Conservation (phyloP, 1,140 invertebrate genomes). For the Tetraneura akinire region DNA sequence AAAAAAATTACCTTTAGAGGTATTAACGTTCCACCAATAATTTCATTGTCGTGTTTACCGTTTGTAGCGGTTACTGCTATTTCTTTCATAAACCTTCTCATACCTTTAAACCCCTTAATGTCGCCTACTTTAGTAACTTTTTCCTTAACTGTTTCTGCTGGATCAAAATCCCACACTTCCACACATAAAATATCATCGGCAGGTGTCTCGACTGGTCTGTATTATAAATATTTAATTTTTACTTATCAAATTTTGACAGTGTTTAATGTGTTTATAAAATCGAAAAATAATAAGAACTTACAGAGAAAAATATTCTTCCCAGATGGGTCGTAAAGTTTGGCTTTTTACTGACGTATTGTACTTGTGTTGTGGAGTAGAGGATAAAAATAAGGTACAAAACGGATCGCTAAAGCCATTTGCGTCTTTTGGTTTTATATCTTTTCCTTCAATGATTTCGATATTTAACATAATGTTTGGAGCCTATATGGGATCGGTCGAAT, state of each 20-base stretch:
- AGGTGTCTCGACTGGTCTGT: constrained; percentile 60
- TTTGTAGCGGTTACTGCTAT: constrained; percentile 92
- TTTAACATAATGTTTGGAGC: constrained; percentile 91
- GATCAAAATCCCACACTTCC: constrained; percentile 81
- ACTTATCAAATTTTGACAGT: background rate
- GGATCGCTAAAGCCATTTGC: constrained; percentile 96
- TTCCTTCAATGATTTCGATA: constrained; percentile 89
- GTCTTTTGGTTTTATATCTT: constrained; percentile 91
- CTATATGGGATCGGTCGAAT: constrained; percentile 58
- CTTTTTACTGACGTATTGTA: constrained; percentile 90
- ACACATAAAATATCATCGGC: constrained; percentile 64
- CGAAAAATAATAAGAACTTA: constrained; percentile 66
- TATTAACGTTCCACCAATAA: constrained; percentile 85
- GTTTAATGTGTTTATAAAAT: too few species aligned
- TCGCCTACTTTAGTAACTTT: constrained; percentile 83
- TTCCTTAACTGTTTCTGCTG: constrained; percentile 83
- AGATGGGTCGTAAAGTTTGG: constrained; percentile 83
- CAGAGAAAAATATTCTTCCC: constrained; percentile 98
- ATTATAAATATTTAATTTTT: background rate
- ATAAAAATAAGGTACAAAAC: constrained; percentile 82
- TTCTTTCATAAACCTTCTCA: constrained; percentile 88
- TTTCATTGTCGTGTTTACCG: constrained; percentile 92
- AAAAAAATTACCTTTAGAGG: constrained; percentile 71
- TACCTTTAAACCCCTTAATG: constrained; percentile 79
- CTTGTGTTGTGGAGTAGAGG: constrained; percentile 72